Conservation (phyloP, 2,113 vertebrate genomes). For the Anhinga anhinga region DNA sequence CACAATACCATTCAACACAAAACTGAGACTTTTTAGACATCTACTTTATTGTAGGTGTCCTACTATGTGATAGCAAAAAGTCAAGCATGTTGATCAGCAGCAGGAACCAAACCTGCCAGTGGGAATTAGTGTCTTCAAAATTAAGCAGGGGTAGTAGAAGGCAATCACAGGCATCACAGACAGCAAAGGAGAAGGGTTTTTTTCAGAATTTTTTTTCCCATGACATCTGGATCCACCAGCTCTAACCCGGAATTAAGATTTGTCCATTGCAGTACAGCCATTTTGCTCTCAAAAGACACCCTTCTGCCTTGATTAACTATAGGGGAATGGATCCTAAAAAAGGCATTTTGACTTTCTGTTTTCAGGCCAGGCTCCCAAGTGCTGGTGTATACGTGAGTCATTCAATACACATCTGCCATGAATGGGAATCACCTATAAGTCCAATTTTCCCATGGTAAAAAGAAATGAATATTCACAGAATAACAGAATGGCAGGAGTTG, state of each 20-base stretch:
- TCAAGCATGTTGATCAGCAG: not conserved
- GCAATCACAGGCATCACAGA: not conserved
- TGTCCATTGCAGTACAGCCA: not conserved
- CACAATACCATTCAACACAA: not conserved
- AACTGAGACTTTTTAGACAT: not conserved
- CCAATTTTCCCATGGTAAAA: not conserved
- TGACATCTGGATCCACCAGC: not conserved
- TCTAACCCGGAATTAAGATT: not conserved
- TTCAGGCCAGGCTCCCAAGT: not conserved
- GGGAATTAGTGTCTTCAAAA: not conserved
- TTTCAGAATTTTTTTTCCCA: no score
- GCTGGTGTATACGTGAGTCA: fast-evolving
- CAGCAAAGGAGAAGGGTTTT: not conserved
- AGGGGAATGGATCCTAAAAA: not conserved
- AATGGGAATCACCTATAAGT: not conserved
- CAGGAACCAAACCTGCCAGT: not conserved
- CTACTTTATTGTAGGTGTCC: not conserved
- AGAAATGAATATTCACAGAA: no score
- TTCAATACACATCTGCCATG: not conserved
- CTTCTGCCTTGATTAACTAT: not conserved
- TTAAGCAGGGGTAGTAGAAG: not conserved
- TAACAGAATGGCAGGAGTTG: no score
- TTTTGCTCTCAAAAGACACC: not conserved
- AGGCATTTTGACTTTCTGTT: not conserved
- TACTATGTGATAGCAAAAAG: not conserved